These are phyloP conservation scores for Apotomis capreana DNA, from an alignment of 2,888 invertebrate species.

Conservation along the genomic window DNA sequence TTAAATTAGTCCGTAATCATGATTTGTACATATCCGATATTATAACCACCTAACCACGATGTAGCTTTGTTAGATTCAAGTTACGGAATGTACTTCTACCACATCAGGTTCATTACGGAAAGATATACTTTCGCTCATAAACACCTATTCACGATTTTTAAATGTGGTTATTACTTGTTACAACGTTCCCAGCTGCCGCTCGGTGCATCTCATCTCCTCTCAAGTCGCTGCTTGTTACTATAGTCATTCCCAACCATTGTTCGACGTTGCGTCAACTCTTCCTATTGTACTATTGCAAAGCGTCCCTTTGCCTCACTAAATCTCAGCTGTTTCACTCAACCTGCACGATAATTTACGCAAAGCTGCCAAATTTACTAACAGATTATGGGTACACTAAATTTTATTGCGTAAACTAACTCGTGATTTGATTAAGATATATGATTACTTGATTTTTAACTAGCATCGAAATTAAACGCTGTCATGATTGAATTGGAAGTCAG, in stretches of 20 bases:
- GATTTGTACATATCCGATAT: not conserved
- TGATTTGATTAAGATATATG: conserved; percentile 20
- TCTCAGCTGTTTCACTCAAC: conserved; percentile 28
- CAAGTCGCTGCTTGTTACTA: conserved; percentile 25
- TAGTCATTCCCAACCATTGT: conserved; percentile 46
- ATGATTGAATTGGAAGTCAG: conserved; percentile 45
- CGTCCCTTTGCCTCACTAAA: conserved; percentile 38
- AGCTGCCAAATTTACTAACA: conserved; percentile 12
- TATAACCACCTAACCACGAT: not conserved
- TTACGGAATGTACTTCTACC: not conserved
- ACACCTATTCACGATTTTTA: conserved; percentile 44
- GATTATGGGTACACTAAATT: not conserved
- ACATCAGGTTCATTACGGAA: conserved; percentile 7
- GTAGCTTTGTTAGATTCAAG: not conserved
- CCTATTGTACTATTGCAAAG: conserved; percentile 41
- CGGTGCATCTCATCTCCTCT: conserved; percentile 27
- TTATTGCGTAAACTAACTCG: conserved; percentile 7
- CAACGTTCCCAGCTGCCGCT: conserved; percentile 28
- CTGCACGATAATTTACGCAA: conserved; percentile 29
- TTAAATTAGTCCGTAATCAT: not conserved
- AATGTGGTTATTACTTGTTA: conserved; percentile 38
- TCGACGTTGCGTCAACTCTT: conserved; percentile 43
- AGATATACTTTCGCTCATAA: conserved; percentile 45
- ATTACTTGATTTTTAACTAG: not conserved
- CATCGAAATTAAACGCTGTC: not conserved